These are phyloP conservation scores for Diceros bicornis DNA, from an alignment of 2,797 vertebrate species.

Conservation along the genomic window DNA sequence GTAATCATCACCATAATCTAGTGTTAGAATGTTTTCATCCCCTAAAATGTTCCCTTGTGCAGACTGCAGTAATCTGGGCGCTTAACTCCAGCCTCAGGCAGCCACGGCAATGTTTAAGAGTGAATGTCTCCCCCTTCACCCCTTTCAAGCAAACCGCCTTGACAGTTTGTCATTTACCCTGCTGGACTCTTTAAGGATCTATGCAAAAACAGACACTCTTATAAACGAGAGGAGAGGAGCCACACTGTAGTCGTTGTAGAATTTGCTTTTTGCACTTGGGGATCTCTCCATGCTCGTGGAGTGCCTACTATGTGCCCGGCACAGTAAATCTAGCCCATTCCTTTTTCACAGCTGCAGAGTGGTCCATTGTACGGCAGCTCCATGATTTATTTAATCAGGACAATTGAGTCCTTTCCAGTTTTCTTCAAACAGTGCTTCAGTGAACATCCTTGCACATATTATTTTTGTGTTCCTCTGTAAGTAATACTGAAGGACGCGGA, in stretches of 20 bases:
- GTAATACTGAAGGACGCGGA: slow-evolving; percentile 25
- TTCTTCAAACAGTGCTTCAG: slow-evolving; percentile 59
- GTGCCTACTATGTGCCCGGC: slow-evolving; percentile 57
- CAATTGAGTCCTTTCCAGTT: slow-evolving; percentile 67
- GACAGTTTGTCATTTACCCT: neutral
- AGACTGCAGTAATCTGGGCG: rapidly evolving
- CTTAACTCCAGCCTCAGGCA: neutral
- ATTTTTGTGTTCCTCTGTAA: neutral
- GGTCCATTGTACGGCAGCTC: slow-evolving; percentile 29
- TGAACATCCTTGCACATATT: slow-evolving; percentile 20
- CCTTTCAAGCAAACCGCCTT: neutral
- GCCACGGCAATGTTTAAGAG: neutral
- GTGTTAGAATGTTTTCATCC: neutral
- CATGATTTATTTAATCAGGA: neutral
- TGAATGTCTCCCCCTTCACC: neutral
- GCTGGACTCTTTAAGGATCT: neutral
- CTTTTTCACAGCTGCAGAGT: slow-evolving; percentile 35
- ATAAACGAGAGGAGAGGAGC: neutral
- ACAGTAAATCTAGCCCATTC: neutral
- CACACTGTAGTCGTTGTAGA: no score
- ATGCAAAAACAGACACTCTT: neutral
- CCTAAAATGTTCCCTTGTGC: neutral
- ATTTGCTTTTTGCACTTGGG: neutral
- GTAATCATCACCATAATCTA: neutral
- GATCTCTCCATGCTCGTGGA: neutral